A percentile compares a stretch with the other conserved stretches of the same genome.
Conservation (phyloP, 2,888 invertebrate genomes). For the Cryptocephalus moraei region DNA sequence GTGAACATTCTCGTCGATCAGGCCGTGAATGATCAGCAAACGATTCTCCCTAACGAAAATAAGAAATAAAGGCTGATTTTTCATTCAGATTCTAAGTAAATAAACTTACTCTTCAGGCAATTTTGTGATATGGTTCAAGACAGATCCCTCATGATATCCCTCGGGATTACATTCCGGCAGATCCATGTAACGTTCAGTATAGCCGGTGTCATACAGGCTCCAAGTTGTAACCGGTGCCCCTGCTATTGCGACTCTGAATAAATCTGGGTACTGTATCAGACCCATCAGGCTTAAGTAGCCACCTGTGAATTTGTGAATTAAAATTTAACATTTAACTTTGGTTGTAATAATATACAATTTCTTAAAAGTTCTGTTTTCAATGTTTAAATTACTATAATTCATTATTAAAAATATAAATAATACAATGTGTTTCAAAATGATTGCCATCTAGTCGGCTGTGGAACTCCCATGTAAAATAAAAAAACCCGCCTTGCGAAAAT, state of each 20-base stretch:
- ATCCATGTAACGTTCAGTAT: slow-evolving; percentile 97
- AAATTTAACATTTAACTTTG: no score
- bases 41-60: slow-evolving; percentile 61
- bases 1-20: slow-evolving; percentile 98
- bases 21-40: slow-evolving; percentile 88
- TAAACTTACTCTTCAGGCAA: slow-evolving; percentile 82
- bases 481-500: no score
- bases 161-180: slow-evolving; percentile 62
- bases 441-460: no score
- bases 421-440: no score
- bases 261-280: slow-evolving; percentile 80
- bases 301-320: slow-evolving; percentile 39
- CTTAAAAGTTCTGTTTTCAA: no score
- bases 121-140: slow-evolving; percentile 72
- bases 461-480: no score
- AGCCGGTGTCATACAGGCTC: slow-evolving; percentile 96
- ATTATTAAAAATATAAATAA: no score
- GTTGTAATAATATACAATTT: no score
- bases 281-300: slow-evolving; percentile 95
- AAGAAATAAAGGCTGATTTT: not conserved
- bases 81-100: not conserved
- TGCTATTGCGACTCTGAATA: slow-evolving; percentile 92
- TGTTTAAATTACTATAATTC: no score
- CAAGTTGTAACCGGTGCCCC: slow-evolving; percentile 98
- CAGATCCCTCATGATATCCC: slow-evolving; percentile 77